Base-by-base conservation (phyloP, 2,113 vertebrate genomes). In the Trogon surrucura region DNA sequence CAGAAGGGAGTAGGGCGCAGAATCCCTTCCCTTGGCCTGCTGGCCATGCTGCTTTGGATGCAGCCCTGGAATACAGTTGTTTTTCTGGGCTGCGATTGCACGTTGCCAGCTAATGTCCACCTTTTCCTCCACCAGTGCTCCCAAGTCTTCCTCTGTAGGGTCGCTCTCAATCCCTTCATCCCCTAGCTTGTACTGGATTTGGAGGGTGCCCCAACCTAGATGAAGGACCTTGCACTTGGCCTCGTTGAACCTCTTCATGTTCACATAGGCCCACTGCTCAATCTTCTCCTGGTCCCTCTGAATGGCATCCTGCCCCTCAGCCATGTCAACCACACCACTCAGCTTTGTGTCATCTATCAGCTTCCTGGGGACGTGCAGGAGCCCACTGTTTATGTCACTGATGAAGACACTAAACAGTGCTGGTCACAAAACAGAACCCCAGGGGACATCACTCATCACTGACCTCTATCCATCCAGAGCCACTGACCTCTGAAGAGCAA, bases 1-100 rank as follows among this genome's bases (percentile, higher is more conserved):
- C 8, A 62, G 20, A 69, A 38, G 0, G 0, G 25, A 72, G 27
- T 3, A 26, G 78, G 48, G 30, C 22, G 26, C 3, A 78, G 23
- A 47, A 66, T 54, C 41, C 9, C 29, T 10, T 32, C 66, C 17
- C 13, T 74, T 2, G 2, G 10, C n/a, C 25, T 41, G 27, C 65
- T 65, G 67, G 19, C 17, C 48, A 61, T 0, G 0, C 38, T 83
- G 2, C 34, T 61, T 30, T 17, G 7, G 36, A 13, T 44, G 54
- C 34, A 66, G 71, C 19, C 41, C 51, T 34, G 60, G 51, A 6
- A 48, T 26, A 13, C 0, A 0, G 16, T 3, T 86, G 22, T 16
- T 8, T 11, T 47, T 38, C 67, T 36, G 27, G 13, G 71, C 54
- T 65, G 16, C 2, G 0, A 58, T 27, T 2, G 0, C 15, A 7